Percentiles rank a stretch among this genome's conserved stretches.
phyloP scores from a whole-genome alignment of 2,797 vertebrate genomes.

The Lithobates pipiens region DNA sequence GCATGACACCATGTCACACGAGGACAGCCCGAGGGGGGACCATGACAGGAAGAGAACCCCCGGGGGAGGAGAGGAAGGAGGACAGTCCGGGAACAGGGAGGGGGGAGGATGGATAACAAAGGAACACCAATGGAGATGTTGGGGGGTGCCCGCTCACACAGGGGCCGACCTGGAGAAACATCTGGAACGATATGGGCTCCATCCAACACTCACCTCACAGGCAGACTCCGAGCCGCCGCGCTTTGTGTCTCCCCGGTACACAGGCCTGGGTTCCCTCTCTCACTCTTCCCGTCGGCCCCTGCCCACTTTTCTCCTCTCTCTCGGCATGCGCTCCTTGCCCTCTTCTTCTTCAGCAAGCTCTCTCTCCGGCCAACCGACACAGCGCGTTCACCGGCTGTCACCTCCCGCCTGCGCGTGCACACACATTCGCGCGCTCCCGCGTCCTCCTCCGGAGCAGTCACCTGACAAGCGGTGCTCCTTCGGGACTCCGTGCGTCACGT shows the following conservation, averaged over 20 bases:
- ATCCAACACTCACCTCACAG: conserved; percentile 30
- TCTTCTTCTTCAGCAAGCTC: neutral
- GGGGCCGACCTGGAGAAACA: conserved; percentile 1
- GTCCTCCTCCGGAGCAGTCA: neutral
- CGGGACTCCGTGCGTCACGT: conserved; percentile 38
- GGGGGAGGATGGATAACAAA: conserved; percentile 30
- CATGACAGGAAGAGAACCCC: conserved; percentile 46
- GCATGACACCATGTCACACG: conserved; percentile 12
- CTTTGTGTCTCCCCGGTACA: neutral
- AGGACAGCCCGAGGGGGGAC: neutral
- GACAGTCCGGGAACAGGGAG: neutral
- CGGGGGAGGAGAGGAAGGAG: conserved; percentile 24
- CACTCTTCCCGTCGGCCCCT: conserved; percentile 1
- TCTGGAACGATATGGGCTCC: conserved; percentile 4
- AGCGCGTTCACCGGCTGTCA: conserved; percentile 47
- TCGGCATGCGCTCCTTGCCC: neutral
- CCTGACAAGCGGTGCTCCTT: conserved; percentile 39
- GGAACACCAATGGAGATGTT: neutral
- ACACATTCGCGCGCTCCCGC: neutral
- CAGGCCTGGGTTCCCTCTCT: conserved; percentile 25
- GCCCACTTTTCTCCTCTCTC: conserved; percentile 27
- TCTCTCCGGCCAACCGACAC: conserved; percentile 44
- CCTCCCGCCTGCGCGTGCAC: conserved; percentile 45
- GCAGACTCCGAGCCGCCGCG: neutral
- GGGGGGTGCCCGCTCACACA: neutral